phyloP scores from a whole-genome alignment of 2,797 vertebrate genomes.

The Pogoniulus pusillus region DNA sequence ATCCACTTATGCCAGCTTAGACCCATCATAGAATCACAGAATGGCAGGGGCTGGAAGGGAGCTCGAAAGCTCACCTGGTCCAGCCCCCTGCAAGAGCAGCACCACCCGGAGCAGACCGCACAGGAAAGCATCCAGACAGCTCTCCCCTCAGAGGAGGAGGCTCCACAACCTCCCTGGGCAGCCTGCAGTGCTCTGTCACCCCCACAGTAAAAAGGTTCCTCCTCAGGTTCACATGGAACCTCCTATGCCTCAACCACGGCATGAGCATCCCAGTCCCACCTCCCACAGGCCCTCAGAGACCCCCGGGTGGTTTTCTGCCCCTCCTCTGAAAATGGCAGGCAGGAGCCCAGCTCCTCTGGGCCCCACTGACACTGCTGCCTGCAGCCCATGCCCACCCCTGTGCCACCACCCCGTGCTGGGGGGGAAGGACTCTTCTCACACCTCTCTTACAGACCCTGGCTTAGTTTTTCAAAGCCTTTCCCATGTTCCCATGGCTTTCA shows the following conservation, averaged over 20 bases:
- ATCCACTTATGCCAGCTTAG: rapidly evolving
- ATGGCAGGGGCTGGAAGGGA: too few relatives aligned
- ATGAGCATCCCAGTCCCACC: neutral
- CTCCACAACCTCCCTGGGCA: too few relatives aligned
- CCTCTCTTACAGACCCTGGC: neutral
- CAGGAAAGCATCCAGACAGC: too few relatives aligned
- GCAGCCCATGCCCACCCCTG: neutral
- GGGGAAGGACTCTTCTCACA: neutral
- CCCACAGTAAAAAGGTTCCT: too few relatives aligned
- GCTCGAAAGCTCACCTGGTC: too few relatives aligned
- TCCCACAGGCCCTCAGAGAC: neutral
- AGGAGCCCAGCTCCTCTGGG: neutral
- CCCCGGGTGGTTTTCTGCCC: neutral
- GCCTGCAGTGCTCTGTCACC: too few relatives aligned
- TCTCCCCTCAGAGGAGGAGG: too few relatives aligned
- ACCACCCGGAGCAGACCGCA: too few relatives aligned
- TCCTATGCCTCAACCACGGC: neutral
- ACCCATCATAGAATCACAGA: neutral
- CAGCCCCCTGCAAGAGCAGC: too few relatives aligned
- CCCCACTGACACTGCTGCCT: neutral
- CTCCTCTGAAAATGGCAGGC: neutral
- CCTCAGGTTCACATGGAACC: too few relatives aligned
- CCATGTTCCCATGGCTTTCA: neutral
- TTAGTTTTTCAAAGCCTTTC: neutral
- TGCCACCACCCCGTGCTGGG: neutral